These are phyloP conservation scores for Sula dactylatra DNA, from an alignment of 2,113 vertebrate genomes.

Conservation along the genomic window DNA sequence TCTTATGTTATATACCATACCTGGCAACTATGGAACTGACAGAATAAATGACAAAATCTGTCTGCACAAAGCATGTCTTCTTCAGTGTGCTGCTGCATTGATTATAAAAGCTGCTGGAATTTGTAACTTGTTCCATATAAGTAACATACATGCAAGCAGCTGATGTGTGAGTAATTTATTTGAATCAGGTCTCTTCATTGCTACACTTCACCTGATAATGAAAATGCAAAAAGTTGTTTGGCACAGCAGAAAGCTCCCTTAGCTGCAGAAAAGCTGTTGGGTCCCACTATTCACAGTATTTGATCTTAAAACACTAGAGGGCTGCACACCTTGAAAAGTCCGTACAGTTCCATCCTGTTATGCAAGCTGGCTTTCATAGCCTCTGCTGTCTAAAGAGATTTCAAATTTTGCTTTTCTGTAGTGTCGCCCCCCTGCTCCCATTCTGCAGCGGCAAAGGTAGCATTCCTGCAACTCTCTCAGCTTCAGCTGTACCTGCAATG, in stretches of 20 bases:
- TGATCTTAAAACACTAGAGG: slow-evolving; percentile 53
- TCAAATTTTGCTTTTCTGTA: slow-evolving; percentile 32
- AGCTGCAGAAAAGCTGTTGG: slow-evolving; percentile 18
- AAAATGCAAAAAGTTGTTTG: slow-evolving; percentile 20
- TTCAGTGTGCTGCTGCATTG: neutral
- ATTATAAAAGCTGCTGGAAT: slow-evolving; percentile 12
- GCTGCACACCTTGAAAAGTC: slow-evolving; percentile 66
- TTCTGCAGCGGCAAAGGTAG: neutral
- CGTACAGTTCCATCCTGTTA: slow-evolving; percentile 12
- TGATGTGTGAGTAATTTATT: neutral
- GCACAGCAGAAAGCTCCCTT: slow-evolving; percentile 7
- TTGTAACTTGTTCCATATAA: neutral
- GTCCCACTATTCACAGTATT: slow-evolving; percentile 45
- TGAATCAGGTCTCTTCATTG: slow-evolving; percentile 13
- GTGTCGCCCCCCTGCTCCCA: neutral
- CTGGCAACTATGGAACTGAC: neutral
- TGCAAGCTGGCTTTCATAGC: slow-evolving; percentile 50
- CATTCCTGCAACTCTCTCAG: neutral
- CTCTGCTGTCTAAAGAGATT: slow-evolving; percentile 46
- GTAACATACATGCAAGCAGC: neutral
- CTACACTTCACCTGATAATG: neutral
- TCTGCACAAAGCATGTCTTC: neutral
- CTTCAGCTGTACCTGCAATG: slow-evolving; percentile 1
- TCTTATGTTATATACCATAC: neutral
- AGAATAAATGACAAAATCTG: neutral